These are phyloP conservation scores for Polydrusus pterygomalis DNA, from an alignment of 2,888 invertebrate genomes.

Conservation along the genomic window DNA sequence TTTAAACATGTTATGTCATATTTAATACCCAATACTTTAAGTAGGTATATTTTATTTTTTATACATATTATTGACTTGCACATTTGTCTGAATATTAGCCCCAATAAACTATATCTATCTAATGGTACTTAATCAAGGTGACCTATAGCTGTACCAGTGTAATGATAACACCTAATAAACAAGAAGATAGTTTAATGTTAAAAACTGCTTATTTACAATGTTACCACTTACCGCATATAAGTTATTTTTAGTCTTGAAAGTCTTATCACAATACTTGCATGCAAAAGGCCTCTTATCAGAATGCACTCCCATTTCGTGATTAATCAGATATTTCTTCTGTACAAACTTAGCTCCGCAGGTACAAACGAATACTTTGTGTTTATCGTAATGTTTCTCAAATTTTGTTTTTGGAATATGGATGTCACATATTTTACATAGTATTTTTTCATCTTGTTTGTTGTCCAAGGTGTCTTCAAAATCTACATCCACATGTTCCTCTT, in stretches of 20 bases:
- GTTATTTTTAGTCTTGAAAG: neutral
- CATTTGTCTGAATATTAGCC: no score
- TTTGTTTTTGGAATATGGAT: neutral
- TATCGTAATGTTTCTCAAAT: neutral
- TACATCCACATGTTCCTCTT: neutral
- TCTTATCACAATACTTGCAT: constrained; percentile 17
- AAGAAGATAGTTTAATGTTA: no score
- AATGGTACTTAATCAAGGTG: no score
- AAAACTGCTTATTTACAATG: neutral
- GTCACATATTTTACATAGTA: constrained; percentile 12
- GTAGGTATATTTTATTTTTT: no score
- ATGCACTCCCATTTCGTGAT: constrained; percentile 12
- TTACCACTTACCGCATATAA: constrained; percentile 5
- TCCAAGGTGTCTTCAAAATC: neutral
- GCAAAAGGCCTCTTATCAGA: neutral
- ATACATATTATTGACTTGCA: no score
- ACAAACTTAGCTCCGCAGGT: constrained; percentile 7
- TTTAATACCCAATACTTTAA: no score
- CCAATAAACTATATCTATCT: no score
- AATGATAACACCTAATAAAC: no score
- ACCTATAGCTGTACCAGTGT: no score
- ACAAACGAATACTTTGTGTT: constrained; percentile 5
- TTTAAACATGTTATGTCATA: no score
- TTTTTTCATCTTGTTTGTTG: neutral
- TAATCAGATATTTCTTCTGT: neutral